Evolutionary conservation across 1,140 invertebrate species (phyloP).

Genomic region (Thaumetopoea pityocampa): DNA sequence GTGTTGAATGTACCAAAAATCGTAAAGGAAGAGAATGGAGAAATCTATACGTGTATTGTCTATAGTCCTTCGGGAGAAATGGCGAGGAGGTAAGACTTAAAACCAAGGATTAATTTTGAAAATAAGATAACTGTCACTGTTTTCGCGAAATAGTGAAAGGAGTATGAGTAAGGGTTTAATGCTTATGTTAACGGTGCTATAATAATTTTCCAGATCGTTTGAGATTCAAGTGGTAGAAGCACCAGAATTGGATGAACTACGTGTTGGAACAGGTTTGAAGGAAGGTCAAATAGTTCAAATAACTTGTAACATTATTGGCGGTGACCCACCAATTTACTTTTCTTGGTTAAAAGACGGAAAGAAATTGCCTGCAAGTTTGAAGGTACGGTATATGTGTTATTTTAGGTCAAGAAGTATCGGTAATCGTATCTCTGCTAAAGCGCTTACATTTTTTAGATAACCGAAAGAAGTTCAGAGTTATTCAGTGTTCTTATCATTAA

Average conservation of each 20-base stretch:
- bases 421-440: constrained; percentile 3
- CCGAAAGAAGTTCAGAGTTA: constrained; percentile 81
- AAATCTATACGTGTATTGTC: constrained; percentile 90
- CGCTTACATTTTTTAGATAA: constrained; percentile 71
- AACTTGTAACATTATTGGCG: constrained; percentile 93
- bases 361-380: constrained; percentile 80
- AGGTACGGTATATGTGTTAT: constrained; percentile 63
- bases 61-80: constrained; percentile 86
- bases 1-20: constrained; percentile 84
- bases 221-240: constrained; percentile 85
- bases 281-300: constrained; percentile 92
- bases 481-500: constrained; percentile 87
- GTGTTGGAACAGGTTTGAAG: constrained; percentile 80
- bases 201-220: constrained; percentile 72
- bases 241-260: constrained; percentile 79
- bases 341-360: constrained; percentile 91
- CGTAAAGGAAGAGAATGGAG: constrained; percentile 80
- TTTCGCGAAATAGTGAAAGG: too few species aligned
- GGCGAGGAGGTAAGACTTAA: constrained; percentile 78
- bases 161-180: too few species aligned
- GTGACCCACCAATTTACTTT: constrained; percentile 92
- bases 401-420: too few species aligned
- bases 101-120: too few species aligned
- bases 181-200: too few species aligned
- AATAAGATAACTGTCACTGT: too few species aligned